Percentiles rank a stretch among this genome's conserved stretches.
phyloP scores from a whole-genome alignment of 2,888 invertebrate genomes.

The Aspidiotus destructor region DNA sequence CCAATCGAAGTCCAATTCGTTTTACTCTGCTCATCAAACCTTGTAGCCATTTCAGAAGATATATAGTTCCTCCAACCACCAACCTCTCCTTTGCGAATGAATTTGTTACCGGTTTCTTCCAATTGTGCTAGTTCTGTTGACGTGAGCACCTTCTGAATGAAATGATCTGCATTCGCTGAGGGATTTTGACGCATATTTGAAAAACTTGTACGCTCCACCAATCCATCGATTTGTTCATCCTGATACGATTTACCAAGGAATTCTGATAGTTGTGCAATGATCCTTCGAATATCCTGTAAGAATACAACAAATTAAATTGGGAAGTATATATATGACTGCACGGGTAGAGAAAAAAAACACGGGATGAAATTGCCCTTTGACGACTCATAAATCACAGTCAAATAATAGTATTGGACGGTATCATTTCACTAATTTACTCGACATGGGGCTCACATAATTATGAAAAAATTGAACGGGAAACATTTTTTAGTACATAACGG shows the following conservation, averaged over 20 bases:
- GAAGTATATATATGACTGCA: no score
- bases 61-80: conserved; percentile 42
- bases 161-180: conserved; percentile 58
- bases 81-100: conserved; percentile 58
- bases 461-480: no score
- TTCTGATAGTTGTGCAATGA: conserved; percentile 57
- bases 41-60: conserved; percentile 40
- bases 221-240: conserved; percentile 54
- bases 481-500: no score
- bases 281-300: conserved; percentile 53
- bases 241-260: conserved; percentile 62
- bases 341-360: no score
- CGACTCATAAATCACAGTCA: no score
- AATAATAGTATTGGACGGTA: no score
- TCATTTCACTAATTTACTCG: no score
- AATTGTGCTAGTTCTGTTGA: conserved; percentile 40
- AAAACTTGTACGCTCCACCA: conserved; percentile 67
- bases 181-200: conserved; percentile 71
- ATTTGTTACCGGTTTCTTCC: conserved; percentile 48
- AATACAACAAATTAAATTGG: conserved; percentile 17
- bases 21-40: conserved; percentile 43
- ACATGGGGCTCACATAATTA: no score
- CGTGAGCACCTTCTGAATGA: conserved; percentile 49
- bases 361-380: no score
- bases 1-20: conserved; percentile 37